Conservation (phyloP, 1,140 invertebrate genomes). For the Aplysia californica region DNA sequence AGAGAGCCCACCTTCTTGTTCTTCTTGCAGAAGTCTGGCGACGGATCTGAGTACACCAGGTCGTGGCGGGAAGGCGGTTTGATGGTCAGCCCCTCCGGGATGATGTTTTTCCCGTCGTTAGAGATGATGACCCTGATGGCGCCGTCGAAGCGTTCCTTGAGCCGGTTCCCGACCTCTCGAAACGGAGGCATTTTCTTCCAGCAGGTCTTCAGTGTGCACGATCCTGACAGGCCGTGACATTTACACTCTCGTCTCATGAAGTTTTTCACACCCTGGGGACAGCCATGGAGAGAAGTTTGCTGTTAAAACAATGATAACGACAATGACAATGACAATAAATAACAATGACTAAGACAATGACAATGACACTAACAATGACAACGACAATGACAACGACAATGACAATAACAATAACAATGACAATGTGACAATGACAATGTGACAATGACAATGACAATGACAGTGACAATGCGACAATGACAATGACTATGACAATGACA, state of each 20-base stretch:
- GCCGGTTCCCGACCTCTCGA: constrained; percentile 81
- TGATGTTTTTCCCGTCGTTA: constrained; percentile 54
- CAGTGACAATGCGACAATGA: no score
- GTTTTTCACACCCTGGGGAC: constrained; percentile 52
- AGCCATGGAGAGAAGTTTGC: not conserved
- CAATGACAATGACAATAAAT: no score
- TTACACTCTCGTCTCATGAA: constrained; percentile 76
- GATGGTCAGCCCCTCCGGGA: constrained; percentile 67
- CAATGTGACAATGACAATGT: no score
- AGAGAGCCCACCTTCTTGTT: constrained; percentile 51
- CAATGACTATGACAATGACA: no score
- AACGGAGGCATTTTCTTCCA: constrained; percentile 92
- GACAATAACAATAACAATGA: no score
- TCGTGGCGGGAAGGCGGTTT: constrained; percentile 85
- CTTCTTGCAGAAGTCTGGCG: constrained; percentile 88
- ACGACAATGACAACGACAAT: no score
- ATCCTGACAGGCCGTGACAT: constrained; percentile 96
- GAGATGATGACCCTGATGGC: constrained; percentile 77
- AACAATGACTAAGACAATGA: no score
- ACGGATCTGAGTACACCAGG: constrained; percentile 86
- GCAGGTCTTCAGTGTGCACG: constrained; percentile 94
- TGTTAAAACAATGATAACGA: no score
- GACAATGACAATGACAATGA: no score
- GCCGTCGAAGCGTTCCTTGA: constrained; percentile 84
- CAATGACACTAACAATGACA: no score